Percentiles rank a stretch among this genome's conserved stretches.
Evolutionary conservation across 2,113 vertebrate genomes (phyloP).

Genomic region (Hydrolagus affinis): DNA sequence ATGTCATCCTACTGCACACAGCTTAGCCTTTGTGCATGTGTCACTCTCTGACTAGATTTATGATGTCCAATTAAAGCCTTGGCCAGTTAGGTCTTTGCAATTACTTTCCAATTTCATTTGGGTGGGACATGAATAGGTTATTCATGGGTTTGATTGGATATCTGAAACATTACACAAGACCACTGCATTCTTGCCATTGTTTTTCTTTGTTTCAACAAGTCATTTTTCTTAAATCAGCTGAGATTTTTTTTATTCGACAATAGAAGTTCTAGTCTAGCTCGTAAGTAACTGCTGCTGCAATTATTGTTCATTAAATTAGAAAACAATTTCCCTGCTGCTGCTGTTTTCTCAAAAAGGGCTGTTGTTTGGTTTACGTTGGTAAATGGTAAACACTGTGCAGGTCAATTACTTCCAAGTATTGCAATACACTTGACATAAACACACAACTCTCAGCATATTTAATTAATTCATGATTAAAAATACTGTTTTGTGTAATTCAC

Average conservation of each 20-base stretch:
- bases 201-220: conserved; percentile 17
- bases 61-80: conserved; percentile 68
- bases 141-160: conserved; percentile 47
- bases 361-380: neutral
- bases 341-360: too few species aligned
- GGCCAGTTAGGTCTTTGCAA: conserved; percentile 64
- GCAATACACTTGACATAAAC: neutral
- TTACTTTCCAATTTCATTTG: conserved; percentile 68
- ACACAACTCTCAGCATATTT: neutral
- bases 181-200: neutral
- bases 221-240: too few species aligned
- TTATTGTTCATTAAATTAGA: neutral
- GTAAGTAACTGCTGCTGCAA: neutral
- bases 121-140: conserved; percentile 62
- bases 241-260: too few species aligned
- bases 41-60: conserved; percentile 78
- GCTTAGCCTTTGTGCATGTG: conserved; percentile 68
- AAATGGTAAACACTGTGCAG: neutral
- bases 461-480: conserved; percentile 17
- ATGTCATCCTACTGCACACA: conserved; percentile 61
- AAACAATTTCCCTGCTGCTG: neutral
- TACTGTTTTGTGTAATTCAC: neutral
- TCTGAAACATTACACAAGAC: conserved; percentile 48
- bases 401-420: neutral
- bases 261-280: neutral